Evolutionary conservation across 2,888 invertebrate species (phyloP).

Genomic region (Chouioia cunea): DNA sequence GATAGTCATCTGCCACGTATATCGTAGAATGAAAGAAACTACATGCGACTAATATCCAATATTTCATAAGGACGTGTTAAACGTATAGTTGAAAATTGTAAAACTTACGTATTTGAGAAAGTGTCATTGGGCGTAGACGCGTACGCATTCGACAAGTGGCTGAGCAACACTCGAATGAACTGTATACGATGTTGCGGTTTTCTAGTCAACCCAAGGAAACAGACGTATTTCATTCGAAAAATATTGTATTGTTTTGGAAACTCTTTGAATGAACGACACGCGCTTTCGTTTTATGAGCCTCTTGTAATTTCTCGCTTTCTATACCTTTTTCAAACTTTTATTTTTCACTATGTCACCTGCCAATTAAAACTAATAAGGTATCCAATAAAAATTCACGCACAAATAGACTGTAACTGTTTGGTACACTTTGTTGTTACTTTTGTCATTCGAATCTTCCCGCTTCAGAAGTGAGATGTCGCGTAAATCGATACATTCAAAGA

Average conservation of each 20-base stretch:
- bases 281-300: constrained; percentile 4
- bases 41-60: constrained; percentile 17
- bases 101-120: constrained; percentile 33
- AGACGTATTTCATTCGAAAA: constrained; percentile 36
- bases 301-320: too few species aligned
- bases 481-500: too few species aligned
- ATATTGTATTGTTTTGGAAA: neutral
- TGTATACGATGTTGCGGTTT: constrained; percentile 22
- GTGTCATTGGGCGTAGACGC: constrained; percentile 11
- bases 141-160: constrained; percentile 5
- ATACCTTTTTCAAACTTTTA: too few species aligned
- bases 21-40: neutral
- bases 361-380: too few species aligned
- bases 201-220: constrained; percentile 8
- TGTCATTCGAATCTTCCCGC: too few species aligned
- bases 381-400: too few species aligned
- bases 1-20: constrained; percentile 4
- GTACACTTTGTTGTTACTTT: too few species aligned
- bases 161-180: constrained; percentile 29
- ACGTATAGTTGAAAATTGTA: constrained; percentile 7
- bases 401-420: too few species aligned
- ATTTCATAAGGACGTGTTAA: constrained; percentile 44
- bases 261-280: neutral
- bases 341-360: too few species aligned
- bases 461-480: too few species aligned